Conservation (phyloP, 2,888 invertebrate genomes). For the Eupsilia transversa region DNA sequence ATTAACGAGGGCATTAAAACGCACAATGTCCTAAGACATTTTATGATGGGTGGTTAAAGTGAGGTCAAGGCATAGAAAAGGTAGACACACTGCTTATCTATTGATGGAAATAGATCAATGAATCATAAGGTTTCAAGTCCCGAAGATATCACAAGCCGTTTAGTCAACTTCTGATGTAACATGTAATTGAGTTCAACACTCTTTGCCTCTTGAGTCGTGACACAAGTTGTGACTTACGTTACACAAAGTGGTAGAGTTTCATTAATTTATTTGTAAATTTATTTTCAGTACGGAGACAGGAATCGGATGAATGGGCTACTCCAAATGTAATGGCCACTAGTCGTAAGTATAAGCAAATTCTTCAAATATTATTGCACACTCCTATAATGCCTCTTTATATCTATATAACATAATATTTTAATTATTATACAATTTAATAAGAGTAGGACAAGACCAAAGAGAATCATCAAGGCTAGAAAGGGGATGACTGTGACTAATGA, state of each 20-base stretch:
- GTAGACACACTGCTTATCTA: background rate
- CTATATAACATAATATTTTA: background rate
- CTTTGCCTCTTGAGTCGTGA: background rate
- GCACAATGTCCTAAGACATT: background rate
- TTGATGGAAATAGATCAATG: background rate
- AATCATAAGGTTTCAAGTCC: background rate
- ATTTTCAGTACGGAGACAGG: conserved; percentile 61
- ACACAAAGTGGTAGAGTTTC: background rate
- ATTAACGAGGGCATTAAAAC: background rate
- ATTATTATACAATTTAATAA: background rate
- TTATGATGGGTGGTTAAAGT: background rate
- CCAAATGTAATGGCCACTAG: conserved; percentile 79
- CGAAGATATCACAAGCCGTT: background rate
- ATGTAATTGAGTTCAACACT: background rate
- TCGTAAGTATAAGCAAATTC: conserved; percentile 72
- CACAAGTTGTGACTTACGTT: background rate
- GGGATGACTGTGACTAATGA: no score
- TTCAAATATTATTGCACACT: background rate
- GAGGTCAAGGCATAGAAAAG: background rate
- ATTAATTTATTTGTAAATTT: background rate
- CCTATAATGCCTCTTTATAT: background rate
- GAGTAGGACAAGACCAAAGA: background rate
- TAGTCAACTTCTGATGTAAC: background rate
- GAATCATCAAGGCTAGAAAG: background rate
- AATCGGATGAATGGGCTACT: conserved; percentile 74